These are phyloP conservation scores for Sarcophaga peregrina DNA, from an alignment of 1,140 invertebrate species.

Conservation along the genomic window DNA sequence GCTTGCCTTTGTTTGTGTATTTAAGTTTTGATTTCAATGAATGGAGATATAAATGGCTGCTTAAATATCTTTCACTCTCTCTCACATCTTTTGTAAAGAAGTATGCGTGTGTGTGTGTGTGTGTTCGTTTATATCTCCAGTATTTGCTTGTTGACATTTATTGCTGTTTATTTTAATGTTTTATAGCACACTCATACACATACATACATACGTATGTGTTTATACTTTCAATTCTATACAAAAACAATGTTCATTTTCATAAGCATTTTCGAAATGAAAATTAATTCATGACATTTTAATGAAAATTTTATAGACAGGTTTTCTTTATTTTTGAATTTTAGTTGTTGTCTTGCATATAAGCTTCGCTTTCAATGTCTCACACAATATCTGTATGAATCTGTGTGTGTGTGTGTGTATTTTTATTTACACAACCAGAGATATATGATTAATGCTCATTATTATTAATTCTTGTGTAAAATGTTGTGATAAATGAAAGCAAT, in stretches of 20 bases:
- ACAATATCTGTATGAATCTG: too few species aligned
- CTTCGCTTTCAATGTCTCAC: too few species aligned
- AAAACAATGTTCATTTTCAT: not conserved
- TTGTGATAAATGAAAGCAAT: not conserved
- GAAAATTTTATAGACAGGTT: slow-evolving; percentile 10
- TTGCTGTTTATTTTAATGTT: slow-evolving; percentile 18
- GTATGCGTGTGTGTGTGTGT: not conserved
- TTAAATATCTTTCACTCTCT: not conserved
- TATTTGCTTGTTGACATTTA: slow-evolving; percentile 14
- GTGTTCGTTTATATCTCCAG: too few species aligned
- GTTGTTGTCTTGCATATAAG: too few species aligned
- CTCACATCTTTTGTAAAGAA: not conserved
- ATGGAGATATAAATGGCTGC: not conserved
- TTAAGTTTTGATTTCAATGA: not conserved
- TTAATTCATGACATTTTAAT: slow-evolving; percentile 4
- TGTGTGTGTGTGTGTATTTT: not conserved
- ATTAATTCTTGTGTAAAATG: not conserved
- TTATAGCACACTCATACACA: not conserved
- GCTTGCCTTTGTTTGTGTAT: not conserved
- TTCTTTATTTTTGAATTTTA: not conserved
- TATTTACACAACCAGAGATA: not conserved
- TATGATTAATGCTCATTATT: not conserved
- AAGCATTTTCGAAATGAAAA: not conserved
- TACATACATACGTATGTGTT: not conserved
- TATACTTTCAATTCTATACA: too few species aligned